These are phyloP conservation scores for Halichoerus grypus DNA, from an alignment of 2,113 vertebrate genomes.

Conservation along the genomic window DNA sequence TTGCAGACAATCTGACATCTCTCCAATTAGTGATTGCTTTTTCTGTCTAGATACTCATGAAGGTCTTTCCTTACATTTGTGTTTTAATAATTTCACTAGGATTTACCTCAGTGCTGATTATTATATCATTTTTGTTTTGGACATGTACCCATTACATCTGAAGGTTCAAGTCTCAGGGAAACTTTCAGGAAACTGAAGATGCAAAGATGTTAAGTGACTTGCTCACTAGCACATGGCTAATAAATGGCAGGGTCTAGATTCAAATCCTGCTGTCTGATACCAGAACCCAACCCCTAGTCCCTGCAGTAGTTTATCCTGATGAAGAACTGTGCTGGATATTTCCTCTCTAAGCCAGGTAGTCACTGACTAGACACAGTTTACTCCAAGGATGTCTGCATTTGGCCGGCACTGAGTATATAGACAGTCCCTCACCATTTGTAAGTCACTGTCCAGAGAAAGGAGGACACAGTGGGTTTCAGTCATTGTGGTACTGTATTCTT, in stretches of 20 bases:
- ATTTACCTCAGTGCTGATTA: conserved; percentile 27
- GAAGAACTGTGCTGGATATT: neutral
- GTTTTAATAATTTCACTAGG: neutral
- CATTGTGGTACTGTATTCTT: neutral
- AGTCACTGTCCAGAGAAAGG: conserved; percentile 19
- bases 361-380: neutral
- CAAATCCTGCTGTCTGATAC: neutral
- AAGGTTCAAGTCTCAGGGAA: conserved; percentile 23
- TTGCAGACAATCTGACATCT: neutral
- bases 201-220: neutral
- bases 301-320: neutral
- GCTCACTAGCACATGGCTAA: neutral
- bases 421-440: neutral
- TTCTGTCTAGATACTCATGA: neutral
- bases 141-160: neutral
- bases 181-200: conserved; percentile 22
- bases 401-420: neutral
- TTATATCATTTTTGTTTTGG: conserved; percentile 25
- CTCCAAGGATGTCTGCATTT: neutral
- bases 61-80: neutral
- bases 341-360: neutral
- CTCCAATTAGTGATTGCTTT: neutral
- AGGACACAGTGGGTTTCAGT: neutral
- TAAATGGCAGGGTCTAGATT: neutral
- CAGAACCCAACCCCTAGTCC: neutral